Conservation (phyloP, 1,140 invertebrate genomes). For the Bombus affinis region DNA sequence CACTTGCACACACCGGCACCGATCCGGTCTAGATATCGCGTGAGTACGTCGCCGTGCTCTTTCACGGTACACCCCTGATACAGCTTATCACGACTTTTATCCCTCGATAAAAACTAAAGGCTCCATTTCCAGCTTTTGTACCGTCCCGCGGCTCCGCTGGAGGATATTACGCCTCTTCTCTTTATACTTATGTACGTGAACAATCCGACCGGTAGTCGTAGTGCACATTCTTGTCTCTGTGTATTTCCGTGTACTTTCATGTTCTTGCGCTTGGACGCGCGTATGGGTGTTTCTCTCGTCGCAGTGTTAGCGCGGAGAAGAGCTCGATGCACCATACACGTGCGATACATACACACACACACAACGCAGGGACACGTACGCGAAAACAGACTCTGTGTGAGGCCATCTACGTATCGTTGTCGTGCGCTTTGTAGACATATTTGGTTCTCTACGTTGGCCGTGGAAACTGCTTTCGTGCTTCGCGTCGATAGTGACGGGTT, state of each 20-base stretch:
- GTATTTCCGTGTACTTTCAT: not conserved
- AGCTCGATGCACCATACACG: conserved; percentile 20
- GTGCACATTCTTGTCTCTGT: not conserved
- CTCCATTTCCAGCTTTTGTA: conserved; percentile 78
- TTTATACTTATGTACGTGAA: conserved; percentile 45
- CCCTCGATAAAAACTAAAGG: conserved; percentile 79
- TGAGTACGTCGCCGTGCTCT: conserved; percentile 64
- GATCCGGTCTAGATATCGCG: conserved; percentile 57
- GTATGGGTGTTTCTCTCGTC: not conserved
- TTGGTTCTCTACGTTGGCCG: conserved; percentile 24
- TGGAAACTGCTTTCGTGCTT: conserved; percentile 31
- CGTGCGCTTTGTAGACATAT: conserved; percentile 39
- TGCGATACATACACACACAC: too few relatives aligned
- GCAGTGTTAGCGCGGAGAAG: not conserved
- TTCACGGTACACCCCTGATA: conserved; percentile 73
- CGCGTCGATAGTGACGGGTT: conserved; percentile 47
- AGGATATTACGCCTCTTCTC: conserved; percentile 59
- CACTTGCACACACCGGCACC: conserved; percentile 48
- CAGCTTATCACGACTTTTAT: conserved; percentile 80
- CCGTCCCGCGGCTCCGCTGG: conserved; percentile 61
- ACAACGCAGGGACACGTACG: too few relatives aligned
- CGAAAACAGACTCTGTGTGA: not conserved
- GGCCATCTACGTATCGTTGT: conserved; percentile 16
- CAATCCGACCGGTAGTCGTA: conserved; percentile 38
- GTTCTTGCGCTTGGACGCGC: too few relatives aligned